Base-by-base conservation (phyloP, 2,888 invertebrate genomes). In the Tetranychus truncatus region DNA sequence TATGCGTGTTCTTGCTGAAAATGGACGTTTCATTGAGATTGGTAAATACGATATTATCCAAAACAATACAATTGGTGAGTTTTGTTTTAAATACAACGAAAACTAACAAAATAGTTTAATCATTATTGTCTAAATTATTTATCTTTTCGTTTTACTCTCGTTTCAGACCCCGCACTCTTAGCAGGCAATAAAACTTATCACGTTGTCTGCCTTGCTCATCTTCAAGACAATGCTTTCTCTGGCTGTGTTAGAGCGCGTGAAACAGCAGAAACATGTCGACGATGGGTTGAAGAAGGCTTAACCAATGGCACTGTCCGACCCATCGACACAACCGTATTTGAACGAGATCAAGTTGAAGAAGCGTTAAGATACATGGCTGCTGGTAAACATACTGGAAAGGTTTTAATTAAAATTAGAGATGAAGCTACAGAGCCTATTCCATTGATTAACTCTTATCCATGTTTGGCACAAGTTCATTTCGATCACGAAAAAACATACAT, bases 351-450 rank as follows among this genome's bases (percentile, higher is more conserved):
- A 85, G 88, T 93, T 45, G 96, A 97, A 83, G 89, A 91, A 81
- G 94, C 95, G 1, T 95, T 95, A 87, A 81, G 87, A 78, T 94
- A 87, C 84, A 96, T 97, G 94, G 95, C 95, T 18, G 89, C 92
- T 11, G 97, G 97, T 77, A 93, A 92, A 83, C 97, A 97, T 84
- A 93, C 96, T 80, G 97, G 97, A 80, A 97, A 97, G 86, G 96
- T 97, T 74, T 83, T 96, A 73, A 84, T 97, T 79, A 91, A 93
- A 81, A 81, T 84, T 65, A 80, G 83, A 71, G 79, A 80, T 45
- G 82, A 82, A 76, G 15, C 18, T 1, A 72, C 44, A 44, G 72
- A 72, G 20, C 72, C 72, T 9, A 8, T 45, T 18, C 69, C 69
- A 20, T 20, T 69, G 18, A 65, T 65, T 34, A 73, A 66, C 21